A percentile compares a stretch with the other conserved stretches of the same genome.
phyloP scores from a whole-genome alignment of 2,797 vertebrate species.

The Lemur catta region DNA sequence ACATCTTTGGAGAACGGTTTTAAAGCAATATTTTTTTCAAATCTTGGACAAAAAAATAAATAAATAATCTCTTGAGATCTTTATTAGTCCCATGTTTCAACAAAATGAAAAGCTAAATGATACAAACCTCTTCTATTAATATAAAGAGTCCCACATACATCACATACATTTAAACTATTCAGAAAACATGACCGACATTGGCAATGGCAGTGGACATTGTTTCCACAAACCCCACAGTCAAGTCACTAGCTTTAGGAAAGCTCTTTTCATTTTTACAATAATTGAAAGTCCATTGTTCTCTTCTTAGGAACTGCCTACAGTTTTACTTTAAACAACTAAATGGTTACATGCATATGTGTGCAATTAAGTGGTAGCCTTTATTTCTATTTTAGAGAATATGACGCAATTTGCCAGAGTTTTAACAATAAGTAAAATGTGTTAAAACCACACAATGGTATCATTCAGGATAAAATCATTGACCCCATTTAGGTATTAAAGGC shows the following conservation, averaged over 20 bases:
- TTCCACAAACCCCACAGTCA: neutral
- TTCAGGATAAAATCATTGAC: constrained; percentile 80
- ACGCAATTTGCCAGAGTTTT: constrained; percentile 76
- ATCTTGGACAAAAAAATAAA: neutral
- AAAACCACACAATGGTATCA: constrained; percentile 79
- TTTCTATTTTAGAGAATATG: constrained; percentile 68
- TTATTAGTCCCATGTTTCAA: neutral
- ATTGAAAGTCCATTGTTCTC: neutral
- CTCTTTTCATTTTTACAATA: neutral
- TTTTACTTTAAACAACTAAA: constrained; percentile 48
- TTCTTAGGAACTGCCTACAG: neutral
- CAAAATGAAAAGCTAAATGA: neutral
- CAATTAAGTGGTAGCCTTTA: constrained; percentile 63
- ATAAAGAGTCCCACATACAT: neutral
- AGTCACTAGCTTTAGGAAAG: neutral
- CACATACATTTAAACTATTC: neutral
- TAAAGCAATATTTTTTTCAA: neutral
- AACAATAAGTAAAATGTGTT: constrained; percentile 70
- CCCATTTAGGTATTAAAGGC: constrained; percentile 76
- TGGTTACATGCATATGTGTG: constrained; percentile 29
- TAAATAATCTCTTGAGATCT: neutral
- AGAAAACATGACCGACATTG: neutral
- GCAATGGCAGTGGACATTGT: neutral
- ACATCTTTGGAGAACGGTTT: neutral
- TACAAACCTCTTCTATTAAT: neutral